Evolutionary conservation across 2,797 vertebrate species (phyloP), one percentile per base, ranked within the genome.

Genomic region (Scolopax rusticola): DNA sequence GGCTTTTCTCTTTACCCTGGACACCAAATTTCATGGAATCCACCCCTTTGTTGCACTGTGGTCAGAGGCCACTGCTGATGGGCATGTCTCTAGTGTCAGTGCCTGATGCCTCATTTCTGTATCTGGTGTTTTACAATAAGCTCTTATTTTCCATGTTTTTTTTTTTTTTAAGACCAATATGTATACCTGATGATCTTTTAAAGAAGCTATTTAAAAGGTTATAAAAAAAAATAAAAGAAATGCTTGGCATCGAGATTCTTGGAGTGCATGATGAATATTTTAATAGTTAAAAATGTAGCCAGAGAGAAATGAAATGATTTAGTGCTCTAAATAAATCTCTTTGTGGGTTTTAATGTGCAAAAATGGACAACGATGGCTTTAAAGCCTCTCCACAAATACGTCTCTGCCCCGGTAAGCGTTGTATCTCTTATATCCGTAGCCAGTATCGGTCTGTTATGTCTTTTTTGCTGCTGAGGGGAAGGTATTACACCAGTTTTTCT

Each of bases 261-360:
- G 96, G 96, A 98, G 97, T 94, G 92, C 96, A 96, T 98, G 97
- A 98, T 99, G 97, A 99, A 98, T 99, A 98, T 98, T 99, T 99
- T 98, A 98, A 98, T 96, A 99, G 98, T 97, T 98, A 98, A 97
- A 98, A 96, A 98, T 97, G 94, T 95, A 97, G 95, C 83, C 94
- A 96, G 97, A 95, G 97, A 97, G 97, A 97, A 96, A 97, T 87
- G 96, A 96, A 94, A 97, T 97, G 97, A 98, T 97, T 98, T 98
- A 98, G 95, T 97, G 97, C 89, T 97, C 98, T 97, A 98, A 98
- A 98, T 98, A 97, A 98, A 98, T 98, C 96, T 96, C 95, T 97
- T 96, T 97, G 98, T 97, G 97, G 98, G 97, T 98, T 98, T 98
- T 98, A 98, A 98, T 98, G 98, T 98, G 98, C 98, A 98, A 98